Conservation (phyloP, 2,888 invertebrate species). For the Cremastobaeus sp. region DNA sequence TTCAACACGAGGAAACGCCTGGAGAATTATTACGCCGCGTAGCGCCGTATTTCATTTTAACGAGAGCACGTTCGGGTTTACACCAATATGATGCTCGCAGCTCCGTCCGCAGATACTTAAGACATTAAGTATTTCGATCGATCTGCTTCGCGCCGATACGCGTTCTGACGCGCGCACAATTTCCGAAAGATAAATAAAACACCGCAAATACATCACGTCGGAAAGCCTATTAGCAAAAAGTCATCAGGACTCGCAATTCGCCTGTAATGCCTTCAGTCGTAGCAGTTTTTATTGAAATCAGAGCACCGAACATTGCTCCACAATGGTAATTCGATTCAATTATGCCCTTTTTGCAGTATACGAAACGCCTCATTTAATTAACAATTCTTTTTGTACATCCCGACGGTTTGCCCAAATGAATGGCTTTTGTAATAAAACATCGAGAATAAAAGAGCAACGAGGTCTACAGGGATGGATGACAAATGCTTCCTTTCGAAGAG, state of each 20-base stretch:
- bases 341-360: no score
- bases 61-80: conserved; percentile 48
- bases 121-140: conserved; percentile 46
- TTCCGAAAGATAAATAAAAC: conserved; percentile 34
- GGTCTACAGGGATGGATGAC: no score
- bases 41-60: conserved; percentile 40
- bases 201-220: conserved; percentile 20
- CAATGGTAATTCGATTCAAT: no score
- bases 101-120: conserved; percentile 36
- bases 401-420: no score
- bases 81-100: conserved; percentile 36
- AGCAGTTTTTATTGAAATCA: conserved; percentile 3
- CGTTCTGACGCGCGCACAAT: conserved; percentile 8
- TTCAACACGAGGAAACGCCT: conserved; percentile 17
- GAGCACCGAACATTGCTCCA: no score
- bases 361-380: no score
- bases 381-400: no score
- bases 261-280: neutral
- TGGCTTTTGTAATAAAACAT: no score
- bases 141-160: conserved; percentile 14
- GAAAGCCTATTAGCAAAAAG: conserved; percentile 10
- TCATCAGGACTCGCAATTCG: conserved; percentile 1
- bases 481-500: no score
- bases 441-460: no score
- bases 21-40: conserved; percentile 15